phyloP scores from a whole-genome alignment of 2,888 invertebrate genomes.

The Hipparchia sbordonii region DNA sequence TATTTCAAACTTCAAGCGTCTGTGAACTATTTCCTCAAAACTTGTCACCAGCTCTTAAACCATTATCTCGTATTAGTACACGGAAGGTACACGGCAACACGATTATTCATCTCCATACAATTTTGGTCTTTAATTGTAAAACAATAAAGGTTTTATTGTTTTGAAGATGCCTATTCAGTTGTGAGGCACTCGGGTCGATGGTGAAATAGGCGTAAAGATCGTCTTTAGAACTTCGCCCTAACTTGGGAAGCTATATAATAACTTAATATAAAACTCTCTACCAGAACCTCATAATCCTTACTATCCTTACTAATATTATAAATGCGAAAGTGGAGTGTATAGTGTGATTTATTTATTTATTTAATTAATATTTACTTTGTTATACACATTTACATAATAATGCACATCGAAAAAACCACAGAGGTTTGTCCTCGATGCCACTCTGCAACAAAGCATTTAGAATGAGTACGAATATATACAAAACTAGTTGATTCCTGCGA shows the following conservation, averaged over 20 bases:
- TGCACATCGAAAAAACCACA: no score
- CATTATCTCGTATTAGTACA: constrained; percentile 52
- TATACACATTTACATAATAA: no score
- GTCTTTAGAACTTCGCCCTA: constrained; percentile 46
- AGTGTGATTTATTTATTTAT: no score
- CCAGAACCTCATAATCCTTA: background rate
- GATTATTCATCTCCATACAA: background rate
- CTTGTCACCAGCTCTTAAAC: background rate
- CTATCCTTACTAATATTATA: no score
- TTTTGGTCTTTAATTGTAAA: background rate
- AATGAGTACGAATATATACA: no score
- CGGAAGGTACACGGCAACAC: constrained; percentile 42
- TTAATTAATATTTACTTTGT: no score
- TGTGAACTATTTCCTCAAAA: background rate
- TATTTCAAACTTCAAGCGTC: no score
- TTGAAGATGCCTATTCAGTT: background rate
- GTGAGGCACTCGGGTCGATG: constrained; percentile 17
- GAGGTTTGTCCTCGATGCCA: no score
- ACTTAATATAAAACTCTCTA: constrained; percentile 6
- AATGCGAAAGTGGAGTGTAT: no score
- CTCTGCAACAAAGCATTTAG: no score
- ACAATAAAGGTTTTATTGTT: constrained; percentile 13
- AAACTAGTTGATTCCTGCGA: no score
- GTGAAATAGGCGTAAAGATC: constrained; percentile 38
- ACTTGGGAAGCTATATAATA: constrained; percentile 43